phyloP scores from a whole-genome alignment of 2,113 vertebrate genomes.

The Rhynchopsitta pachyrhyncha region DNA sequence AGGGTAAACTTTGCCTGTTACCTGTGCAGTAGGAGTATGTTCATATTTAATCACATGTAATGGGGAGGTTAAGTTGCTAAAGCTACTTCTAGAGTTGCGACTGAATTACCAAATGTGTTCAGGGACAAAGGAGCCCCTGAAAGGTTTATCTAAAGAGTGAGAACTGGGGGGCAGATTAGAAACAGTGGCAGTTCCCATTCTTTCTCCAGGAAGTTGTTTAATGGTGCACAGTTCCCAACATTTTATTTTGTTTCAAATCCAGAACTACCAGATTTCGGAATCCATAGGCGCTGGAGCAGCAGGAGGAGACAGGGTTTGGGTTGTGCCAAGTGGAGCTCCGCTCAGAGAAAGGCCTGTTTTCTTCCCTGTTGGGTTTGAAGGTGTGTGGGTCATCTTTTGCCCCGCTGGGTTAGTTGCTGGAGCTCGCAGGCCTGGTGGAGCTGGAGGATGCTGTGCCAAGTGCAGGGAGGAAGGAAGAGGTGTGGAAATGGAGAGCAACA shows the following conservation, averaged over 20 bases:
- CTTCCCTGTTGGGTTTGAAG: neutral
- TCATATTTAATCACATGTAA: neutral
- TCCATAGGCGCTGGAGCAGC: neutral
- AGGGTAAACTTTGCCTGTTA: neutral
- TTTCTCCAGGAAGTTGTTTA: neutral
- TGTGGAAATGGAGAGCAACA: neutral
- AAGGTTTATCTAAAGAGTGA: neutral
- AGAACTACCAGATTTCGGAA: neutral
- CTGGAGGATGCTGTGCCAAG: neutral
- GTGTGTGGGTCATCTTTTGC: neutral
- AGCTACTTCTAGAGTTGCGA: neutral
- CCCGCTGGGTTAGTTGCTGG: fast-evolving
- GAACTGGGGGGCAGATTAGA: neutral
- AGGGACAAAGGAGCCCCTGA: neutral
- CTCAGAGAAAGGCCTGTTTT: neutral
- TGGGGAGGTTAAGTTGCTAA: neutral
- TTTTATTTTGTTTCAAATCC: neutral
- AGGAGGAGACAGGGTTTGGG: neutral
- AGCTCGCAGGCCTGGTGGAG: neutral
- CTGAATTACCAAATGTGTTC: neutral
- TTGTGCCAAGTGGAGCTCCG: neutral
- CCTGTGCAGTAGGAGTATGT: neutral
- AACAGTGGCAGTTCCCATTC: fast-evolving
- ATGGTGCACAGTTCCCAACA: neutral
- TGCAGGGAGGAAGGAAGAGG: neutral